Percentiles rank a stretch among this genome's conserved stretches.
Evolutionary conservation across 1,140 invertebrate genomes (phyloP).

Genomic region (Drosophila guanche): DNA sequence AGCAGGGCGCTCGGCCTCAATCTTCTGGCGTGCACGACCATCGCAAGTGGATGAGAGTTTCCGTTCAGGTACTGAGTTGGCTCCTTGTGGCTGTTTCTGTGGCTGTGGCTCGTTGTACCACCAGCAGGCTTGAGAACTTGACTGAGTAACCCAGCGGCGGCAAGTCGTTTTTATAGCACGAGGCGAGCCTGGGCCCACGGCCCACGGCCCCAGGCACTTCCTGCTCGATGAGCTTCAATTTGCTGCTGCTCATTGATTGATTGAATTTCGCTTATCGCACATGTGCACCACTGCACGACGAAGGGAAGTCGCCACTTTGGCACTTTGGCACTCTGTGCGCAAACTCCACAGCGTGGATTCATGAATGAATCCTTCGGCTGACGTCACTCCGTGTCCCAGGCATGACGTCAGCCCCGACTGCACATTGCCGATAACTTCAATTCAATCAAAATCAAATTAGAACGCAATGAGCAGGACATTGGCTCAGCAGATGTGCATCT

Average conservation of each 20-base stretch:
- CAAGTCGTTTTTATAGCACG: constrained; percentile 55
- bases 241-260: constrained; percentile 75
- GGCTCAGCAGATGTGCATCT: constrained; percentile 56
- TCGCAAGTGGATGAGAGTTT: constrained; percentile 7
- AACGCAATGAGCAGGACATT: constrained; percentile 43
- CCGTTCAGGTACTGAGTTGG: constrained; percentile 31
- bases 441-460: constrained; percentile 79
- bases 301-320: too few species aligned
- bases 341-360: too few species aligned
- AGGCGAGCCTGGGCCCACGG: constrained; percentile 3
- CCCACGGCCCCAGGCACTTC: constrained; percentile 31
- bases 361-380: too few species aligned
- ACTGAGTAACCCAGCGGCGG: constrained; percentile 32
- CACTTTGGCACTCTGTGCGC: too few species aligned
- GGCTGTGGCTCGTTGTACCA: constrained; percentile 1
- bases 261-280: constrained; percentile 83
- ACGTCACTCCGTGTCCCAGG: too few species aligned
- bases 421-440: constrained; percentile 76
- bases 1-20: constrained; percentile 53
- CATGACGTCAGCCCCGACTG: constrained; percentile 55
- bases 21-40: constrained; percentile 44
- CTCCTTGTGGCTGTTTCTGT: constrained; percentile 27
- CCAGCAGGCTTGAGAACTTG: constrained; percentile 48
- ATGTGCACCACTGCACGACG: constrained; percentile 76
- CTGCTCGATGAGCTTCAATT: constrained; percentile 61